A percentile compares a stretch with the other conserved stretches of the same genome.
Evolutionary conservation across 2,888 invertebrate species (phyloP).

Genomic region (Nasonovia ribisnigri): DNA sequence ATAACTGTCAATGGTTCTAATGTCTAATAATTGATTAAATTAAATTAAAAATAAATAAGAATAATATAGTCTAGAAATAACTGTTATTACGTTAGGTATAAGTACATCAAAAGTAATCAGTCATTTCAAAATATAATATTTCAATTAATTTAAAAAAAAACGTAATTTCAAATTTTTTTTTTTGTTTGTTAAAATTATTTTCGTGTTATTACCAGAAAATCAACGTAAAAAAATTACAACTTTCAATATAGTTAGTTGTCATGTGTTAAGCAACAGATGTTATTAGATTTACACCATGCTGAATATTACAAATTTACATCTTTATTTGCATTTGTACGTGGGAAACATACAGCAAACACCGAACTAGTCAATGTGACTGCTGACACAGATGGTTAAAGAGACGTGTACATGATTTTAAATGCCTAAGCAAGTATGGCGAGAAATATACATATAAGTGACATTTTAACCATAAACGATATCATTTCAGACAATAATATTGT

Average conservation of each 20-base stretch:
- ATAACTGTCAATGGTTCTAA: neutral
- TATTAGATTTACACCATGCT: neutral
- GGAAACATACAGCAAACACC: conserved; percentile 31
- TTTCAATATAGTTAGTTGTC: neutral
- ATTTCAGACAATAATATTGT: neutral
- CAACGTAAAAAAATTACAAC: neutral
- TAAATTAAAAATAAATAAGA: neutral
- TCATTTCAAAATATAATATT: neutral
- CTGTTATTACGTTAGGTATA: neutral
- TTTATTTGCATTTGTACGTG: conserved; percentile 18
- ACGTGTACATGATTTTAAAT: neutral
- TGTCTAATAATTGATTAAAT: neutral
- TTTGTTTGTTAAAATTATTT: neutral
- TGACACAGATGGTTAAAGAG: conserved; percentile 54
- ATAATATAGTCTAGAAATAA: neutral
- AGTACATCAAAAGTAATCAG: neutral
- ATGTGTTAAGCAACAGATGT: conserved; percentile 7
- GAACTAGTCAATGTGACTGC: neutral
- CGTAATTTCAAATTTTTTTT: neutral
- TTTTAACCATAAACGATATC: neutral
- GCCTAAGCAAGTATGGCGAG: neutral
- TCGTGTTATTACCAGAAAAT: neutral
- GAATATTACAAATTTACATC: conserved; percentile 18
- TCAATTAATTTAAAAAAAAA: neutral
- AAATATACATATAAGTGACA: neutral